Evolutionary conservation across 2,113 vertebrate genomes (phyloP), one percentile per base, ranked within the genome.

Genomic region (Callionymus lyra): DNA sequence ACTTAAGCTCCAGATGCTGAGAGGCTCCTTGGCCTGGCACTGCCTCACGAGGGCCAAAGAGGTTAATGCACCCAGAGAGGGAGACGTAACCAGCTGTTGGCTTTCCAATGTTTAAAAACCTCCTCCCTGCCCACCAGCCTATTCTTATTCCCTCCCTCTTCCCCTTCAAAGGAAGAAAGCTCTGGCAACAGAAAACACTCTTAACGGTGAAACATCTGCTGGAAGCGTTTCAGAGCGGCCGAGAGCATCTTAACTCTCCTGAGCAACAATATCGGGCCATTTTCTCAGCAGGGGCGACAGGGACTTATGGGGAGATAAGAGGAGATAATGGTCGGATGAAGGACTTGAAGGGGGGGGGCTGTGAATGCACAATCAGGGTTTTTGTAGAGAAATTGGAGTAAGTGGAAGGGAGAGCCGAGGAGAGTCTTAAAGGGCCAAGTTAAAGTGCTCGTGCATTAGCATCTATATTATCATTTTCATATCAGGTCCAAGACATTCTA

Each of bases 281-380:
- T 80, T 70, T 77, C 72, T 75, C 66, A 18, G 49, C 51, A 56
- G 52, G 41, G 47, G 51, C 35, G 36, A 60, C 52, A 12, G 63
- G 74, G 78, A 82, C 80, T 84, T 80, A 82, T 59, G 50, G 59
- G 39, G 65, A 72, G 79, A 83, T 82, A 82, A 85, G 80, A 82
- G 75, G 68, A 79, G 77, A 80, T 83, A 82, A 83, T 84, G 76
- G 74, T 63, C 64, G 73, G 61, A 57, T 67, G 59, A 51, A 49
- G 52, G 65, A 67, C 69, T 69, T 72, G 49, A 11, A n/a, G n/a
- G n/a, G 21, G 21, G 41, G 52, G 47, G 68, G 57, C 66, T 72
- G 76, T 58, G 73, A 74, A 76, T 74, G 73, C 65, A 71, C 73
- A 72, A 59, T 66, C 50, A 47, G 58, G 33, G 68, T 59, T 65